Evolutionary conservation across 2,888 invertebrate species (phyloP).

Genomic region (Pemphredon lugubris): DNA sequence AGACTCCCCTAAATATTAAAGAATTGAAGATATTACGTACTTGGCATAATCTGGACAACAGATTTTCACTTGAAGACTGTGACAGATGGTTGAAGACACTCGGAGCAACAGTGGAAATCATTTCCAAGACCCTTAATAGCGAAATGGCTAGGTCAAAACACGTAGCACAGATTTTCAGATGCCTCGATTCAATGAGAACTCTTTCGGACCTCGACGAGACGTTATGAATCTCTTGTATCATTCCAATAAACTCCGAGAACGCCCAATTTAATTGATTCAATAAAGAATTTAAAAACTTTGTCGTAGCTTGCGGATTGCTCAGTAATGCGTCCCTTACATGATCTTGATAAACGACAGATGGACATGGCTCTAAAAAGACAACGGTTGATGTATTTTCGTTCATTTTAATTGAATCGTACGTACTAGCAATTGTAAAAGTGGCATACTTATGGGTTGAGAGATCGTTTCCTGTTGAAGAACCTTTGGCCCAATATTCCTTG

Average conservation of each 20-base stretch:
- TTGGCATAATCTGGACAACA: constrained; percentile 87
- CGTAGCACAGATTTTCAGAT: constrained; percentile 91
- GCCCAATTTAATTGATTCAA: constrained; percentile 93
- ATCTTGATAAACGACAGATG: constrained; percentile 85
- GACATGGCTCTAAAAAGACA: constrained; percentile 85
- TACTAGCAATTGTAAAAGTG: not conserved
- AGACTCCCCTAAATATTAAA: too few species aligned
- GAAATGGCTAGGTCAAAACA: constrained; percentile 92
- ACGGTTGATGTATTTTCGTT: not conserved
- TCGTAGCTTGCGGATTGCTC: constrained; percentile 85
- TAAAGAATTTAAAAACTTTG: constrained; percentile 88
- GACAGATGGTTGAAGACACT: constrained; percentile 85
- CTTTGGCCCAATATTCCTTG: constrained; percentile 80
- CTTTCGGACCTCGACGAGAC: constrained; percentile 83
- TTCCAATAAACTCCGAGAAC: constrained; percentile 92
- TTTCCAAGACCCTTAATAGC: constrained; percentile 89
- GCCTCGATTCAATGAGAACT: constrained; percentile 86
- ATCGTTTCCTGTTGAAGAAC: constrained; percentile 81
- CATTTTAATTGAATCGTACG: not conserved
- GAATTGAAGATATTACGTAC: too few species aligned
- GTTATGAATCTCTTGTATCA: constrained; percentile 91
- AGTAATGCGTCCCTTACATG: constrained; percentile 85
- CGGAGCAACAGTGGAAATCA: constrained; percentile 87
- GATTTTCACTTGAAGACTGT: constrained; percentile 87
- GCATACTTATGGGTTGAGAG: constrained; percentile 79